Evolutionary conservation across 2,113 vertebrate genomes (phyloP).

Genomic region (Oreochromis spilurus): DNA sequence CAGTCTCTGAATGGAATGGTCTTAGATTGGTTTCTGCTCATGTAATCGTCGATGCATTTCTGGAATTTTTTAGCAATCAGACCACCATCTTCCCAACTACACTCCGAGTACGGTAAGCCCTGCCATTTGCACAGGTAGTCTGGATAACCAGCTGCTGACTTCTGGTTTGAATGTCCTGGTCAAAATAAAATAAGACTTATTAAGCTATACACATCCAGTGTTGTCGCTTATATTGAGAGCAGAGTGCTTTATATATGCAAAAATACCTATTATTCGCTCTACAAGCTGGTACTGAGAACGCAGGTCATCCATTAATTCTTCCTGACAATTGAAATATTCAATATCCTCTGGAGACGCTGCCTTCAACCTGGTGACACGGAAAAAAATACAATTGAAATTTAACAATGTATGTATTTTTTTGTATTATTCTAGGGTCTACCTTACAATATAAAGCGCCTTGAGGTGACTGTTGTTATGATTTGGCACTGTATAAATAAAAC

Average conservation of each 20-base stretch:
- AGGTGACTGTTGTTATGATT: background rate
- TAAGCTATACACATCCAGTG: background rate
- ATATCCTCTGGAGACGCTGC: constrained; percentile 95
- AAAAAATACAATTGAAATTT: background rate
- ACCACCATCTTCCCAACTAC: constrained; percentile 97
- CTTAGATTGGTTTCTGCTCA: constrained; percentile 93
- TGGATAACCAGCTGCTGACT: constrained; percentile 93
- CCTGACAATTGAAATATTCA: constrained; percentile 96
- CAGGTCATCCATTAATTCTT: constrained; percentile 93
- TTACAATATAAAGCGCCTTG: background rate
- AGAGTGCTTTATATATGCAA: background rate
- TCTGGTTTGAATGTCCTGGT: constrained; percentile 96
- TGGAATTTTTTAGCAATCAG: constrained; percentile 95
- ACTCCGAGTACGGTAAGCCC: constrained; percentile 93
- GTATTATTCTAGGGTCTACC: background rate
- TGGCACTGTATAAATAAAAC: background rate
- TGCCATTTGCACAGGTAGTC: constrained; percentile 99
- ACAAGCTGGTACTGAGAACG: constrained; percentile 97
- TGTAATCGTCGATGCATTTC: constrained; percentile 89
- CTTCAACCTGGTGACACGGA: constrained; percentile 80
- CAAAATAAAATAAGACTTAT: background rate
- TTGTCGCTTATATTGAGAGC: background rate
- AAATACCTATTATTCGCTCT: constrained; percentile 91
- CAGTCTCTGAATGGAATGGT: constrained; percentile 92
- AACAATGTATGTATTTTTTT: background rate